phyloP scores from a whole-genome alignment of 2,888 invertebrate species.

The Prosopocoilus inquinatus region DNA sequence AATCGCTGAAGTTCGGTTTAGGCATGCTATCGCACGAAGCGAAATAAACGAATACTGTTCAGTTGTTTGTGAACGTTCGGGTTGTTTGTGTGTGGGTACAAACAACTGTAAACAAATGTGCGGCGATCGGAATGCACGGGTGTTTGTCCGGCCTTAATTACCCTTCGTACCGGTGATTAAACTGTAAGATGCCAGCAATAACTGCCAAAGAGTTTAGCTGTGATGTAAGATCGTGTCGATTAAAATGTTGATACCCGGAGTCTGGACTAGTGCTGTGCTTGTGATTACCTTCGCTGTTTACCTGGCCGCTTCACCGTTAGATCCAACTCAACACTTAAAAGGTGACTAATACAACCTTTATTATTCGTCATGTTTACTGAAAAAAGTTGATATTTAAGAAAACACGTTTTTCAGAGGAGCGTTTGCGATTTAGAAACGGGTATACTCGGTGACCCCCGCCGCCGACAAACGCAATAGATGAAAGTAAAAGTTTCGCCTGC shows the following conservation, averaged over 20 bases:
- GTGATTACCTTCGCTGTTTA: constrained; percentile 23
- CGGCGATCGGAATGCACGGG: constrained; percentile 1
- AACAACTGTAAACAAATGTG: constrained; percentile 5
- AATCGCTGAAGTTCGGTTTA: constrained; percentile 11
- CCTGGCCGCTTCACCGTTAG: constrained; percentile 29
- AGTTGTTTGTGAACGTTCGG: constrained; percentile 2
- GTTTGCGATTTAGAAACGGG: too few relatives aligned
- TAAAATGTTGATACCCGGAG: constrained; percentile 24
- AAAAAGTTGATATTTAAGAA: too few relatives aligned
- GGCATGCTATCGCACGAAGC: constrained; percentile 8
- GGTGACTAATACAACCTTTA: constrained; percentile 11
- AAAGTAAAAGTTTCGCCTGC: background rate
- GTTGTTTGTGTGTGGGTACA: constrained; percentile 4
- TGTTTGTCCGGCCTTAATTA: constrained; percentile 1
- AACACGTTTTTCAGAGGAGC: too few relatives aligned
- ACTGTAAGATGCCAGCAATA: constrained; percentile 16
- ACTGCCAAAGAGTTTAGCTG: constrained; percentile 19
- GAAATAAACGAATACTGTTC: constrained; percentile 2
- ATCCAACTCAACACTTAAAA: constrained; percentile 29
- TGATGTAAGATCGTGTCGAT: constrained; percentile 17
- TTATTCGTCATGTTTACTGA: too few relatives aligned
- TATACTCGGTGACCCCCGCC: too few relatives aligned
- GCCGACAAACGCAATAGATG: background rate
- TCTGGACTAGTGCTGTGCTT: constrained; percentile 22
- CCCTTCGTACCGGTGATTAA: constrained; percentile 2